These are phyloP conservation scores for Danio aesculapii DNA, from an alignment of 2,797 vertebrate genomes.

Conservation along the genomic window DNA sequence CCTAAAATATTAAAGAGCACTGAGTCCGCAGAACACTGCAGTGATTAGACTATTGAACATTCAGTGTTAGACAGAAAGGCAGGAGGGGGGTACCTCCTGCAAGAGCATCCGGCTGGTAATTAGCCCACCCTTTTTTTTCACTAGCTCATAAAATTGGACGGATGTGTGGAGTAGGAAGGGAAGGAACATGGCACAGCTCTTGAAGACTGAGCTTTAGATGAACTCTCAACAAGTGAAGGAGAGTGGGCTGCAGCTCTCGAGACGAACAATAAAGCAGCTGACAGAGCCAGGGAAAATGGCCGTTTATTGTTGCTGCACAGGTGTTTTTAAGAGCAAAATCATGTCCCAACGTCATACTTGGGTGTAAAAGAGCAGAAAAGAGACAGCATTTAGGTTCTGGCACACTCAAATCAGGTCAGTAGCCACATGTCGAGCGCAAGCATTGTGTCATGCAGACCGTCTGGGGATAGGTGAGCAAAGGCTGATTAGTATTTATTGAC, in stretches of 20 bases:
- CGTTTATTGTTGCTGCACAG: not conserved
- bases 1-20: constrained; percentile 52
- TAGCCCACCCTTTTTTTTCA: constrained; percentile 32
- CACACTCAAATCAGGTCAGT: constrained; percentile 5
- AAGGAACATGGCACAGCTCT: not conserved
- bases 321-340: not conserved
- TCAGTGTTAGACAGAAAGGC: constrained; percentile 31
- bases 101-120: constrained; percentile 41
- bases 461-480: constrained; percentile 27
- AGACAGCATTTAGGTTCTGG: not conserved
- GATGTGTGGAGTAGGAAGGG: constrained; percentile 28
- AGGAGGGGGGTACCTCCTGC: constrained; percentile 40
- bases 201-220: constrained; percentile 14
- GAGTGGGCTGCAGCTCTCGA: not conserved
- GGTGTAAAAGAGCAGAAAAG: not conserved
- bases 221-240: constrained; percentile 2
- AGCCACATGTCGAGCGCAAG: not conserved
- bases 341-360: not conserved
- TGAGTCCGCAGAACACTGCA: constrained; percentile 16
- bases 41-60: constrained; percentile 49
- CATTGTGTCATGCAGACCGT: constrained; percentile 34
- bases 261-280: constrained; percentile 5
- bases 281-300: not conserved
- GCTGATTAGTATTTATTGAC: constrained; percentile 55
- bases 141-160: not conserved